Evolutionary conservation across 2,113 vertebrate genomes (phyloP).

Genomic region (Malurus alboscapulatus): DNA sequence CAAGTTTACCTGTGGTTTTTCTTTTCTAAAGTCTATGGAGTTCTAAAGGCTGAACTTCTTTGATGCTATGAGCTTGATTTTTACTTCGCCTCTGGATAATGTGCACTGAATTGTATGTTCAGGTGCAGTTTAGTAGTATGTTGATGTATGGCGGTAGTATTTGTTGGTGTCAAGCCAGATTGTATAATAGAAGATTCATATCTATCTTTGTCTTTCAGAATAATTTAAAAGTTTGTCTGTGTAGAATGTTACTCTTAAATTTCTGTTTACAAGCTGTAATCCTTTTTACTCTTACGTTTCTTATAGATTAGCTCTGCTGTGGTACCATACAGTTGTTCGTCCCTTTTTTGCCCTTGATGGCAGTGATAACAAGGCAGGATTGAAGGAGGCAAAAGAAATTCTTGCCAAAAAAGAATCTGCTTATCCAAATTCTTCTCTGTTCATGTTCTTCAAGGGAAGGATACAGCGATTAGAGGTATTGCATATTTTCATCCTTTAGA

Average conservation of each 20-base stretch:
- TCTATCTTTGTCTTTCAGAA: neutral
- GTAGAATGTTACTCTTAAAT: neutral
- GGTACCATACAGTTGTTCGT: conserved; percentile 97
- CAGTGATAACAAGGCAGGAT: conserved; percentile 86
- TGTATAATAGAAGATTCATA: neutral
- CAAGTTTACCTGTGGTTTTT: neutral
- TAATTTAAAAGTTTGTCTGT: neutral
- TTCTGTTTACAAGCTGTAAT: conserved; percentile 20
- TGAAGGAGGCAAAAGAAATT: conserved; percentile 94
- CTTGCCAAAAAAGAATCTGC: conserved; percentile 92
- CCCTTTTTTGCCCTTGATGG: conserved; percentile 97
- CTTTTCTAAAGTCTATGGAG: neutral
- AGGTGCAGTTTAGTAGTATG: neutral
- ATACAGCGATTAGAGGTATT: conserved; percentile 95
- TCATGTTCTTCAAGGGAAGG: conserved; percentile 98
- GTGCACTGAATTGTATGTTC: neutral
- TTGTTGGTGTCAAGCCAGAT: neutral
- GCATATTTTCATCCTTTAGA: neutral
- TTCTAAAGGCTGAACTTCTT: neutral
- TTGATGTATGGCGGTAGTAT: neutral
- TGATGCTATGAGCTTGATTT: neutral
- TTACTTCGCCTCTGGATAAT: neutral
- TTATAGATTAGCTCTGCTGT: conserved; percentile 90
- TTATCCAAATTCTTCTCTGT: conserved; percentile 97
- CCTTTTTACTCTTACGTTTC: neutral